Conservation (phyloP, 2,888 invertebrate genomes). For the Clivina fossor region DNA sequence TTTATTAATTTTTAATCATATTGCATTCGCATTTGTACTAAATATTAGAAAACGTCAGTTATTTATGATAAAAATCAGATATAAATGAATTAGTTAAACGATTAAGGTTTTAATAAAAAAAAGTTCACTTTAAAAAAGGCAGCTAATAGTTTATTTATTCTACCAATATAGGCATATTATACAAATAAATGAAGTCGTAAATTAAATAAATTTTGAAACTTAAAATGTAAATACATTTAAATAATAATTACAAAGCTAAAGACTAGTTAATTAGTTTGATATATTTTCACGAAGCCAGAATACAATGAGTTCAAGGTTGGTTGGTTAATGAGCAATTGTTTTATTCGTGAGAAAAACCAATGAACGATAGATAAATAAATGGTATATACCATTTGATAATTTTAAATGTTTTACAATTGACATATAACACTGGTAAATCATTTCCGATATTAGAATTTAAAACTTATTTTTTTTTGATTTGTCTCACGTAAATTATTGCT, state of each 20-base stretch:
- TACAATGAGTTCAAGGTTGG: constrained; percentile 33
- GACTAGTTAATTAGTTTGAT: constrained; percentile 47
- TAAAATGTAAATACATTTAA: constrained; percentile 38
- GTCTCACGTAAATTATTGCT: constrained; percentile 34
- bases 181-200: constrained; percentile 44
- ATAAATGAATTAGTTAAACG: not conserved
- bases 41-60: too few relatives aligned
- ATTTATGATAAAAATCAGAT: too few relatives aligned
- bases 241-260: constrained; percentile 47
- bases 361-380: too few relatives aligned
- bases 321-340: constrained; percentile 47
- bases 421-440: too few relatives aligned
- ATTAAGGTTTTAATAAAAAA: constrained; percentile 2
- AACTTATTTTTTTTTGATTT: not conserved
- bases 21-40: too few relatives aligned
- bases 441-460: too few relatives aligned
- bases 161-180: constrained; percentile 48
- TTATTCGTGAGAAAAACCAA: constrained; percentile 15
- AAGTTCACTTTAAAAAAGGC: constrained; percentile 46
- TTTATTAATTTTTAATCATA: too few relatives aligned
- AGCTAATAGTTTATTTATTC: constrained; percentile 51
- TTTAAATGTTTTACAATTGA: constrained; percentile 3
- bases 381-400: constrained; percentile 3
- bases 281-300: constrained; percentile 39
- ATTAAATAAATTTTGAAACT: constrained; percentile 39